phyloP scores from a whole-genome alignment of 2,888 invertebrate genomes.

The Cerastis leucographa region DNA sequence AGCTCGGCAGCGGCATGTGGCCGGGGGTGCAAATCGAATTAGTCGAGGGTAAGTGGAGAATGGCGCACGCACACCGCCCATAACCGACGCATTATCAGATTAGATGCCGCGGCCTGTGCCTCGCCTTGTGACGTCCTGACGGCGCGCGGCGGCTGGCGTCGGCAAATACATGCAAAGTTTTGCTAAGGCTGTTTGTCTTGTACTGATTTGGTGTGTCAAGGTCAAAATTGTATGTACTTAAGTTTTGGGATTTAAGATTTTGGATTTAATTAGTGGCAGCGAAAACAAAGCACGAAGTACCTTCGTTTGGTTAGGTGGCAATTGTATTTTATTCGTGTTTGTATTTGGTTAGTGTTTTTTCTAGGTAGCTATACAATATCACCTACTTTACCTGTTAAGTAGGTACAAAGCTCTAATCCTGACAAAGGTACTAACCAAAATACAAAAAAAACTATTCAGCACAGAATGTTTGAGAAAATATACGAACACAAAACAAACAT shows the following conservation, averaged over 20 bases:
- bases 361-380: background rate
- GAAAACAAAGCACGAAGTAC: background rate
- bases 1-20: slow-evolving; percentile 76
- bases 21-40: slow-evolving; percentile 80
- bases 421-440: background rate
- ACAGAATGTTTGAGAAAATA: slow-evolving; percentile 19
- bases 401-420: background rate
- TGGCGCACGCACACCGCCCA: slow-evolving; percentile 78
- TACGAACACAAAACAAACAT: slow-evolving; percentile 11
- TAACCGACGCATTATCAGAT: slow-evolving; percentile 81
- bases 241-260: slow-evolving; percentile 26
- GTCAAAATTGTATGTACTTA: slow-evolving; percentile 60
- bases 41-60: slow-evolving; percentile 73
- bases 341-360: no score
- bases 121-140: slow-evolving; percentile 60
- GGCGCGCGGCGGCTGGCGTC: slow-evolving; percentile 57
- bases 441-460: background rate
- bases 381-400: background rate
- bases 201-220: slow-evolving; percentile 71
- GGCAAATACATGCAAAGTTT: slow-evolving; percentile 66
- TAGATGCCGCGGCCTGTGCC: slow-evolving; percentile 66
- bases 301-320: background rate
- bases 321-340: background rate
- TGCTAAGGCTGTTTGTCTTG: slow-evolving; percentile 64
- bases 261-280: background rate